A percentile compares a stretch with the other conserved stretches of the same genome.
Evolutionary conservation across 2,888 invertebrate genomes (phyloP).

Genomic region (Ctenicera cuprea): DNA sequence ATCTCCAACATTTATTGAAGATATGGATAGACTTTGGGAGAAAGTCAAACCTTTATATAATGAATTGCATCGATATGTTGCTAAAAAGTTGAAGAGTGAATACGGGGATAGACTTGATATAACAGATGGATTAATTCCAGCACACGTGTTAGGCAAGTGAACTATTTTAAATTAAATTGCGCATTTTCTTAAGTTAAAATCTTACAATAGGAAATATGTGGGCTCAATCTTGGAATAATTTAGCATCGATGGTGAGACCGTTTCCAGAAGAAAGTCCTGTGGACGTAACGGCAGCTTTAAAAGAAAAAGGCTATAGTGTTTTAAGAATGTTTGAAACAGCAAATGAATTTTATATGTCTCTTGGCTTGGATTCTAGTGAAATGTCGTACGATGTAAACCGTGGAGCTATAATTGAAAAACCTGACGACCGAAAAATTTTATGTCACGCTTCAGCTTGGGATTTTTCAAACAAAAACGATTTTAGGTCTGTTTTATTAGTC

Average conservation of each 20-base stretch:
- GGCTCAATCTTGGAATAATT: conserved; percentile 79
- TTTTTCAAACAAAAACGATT: conserved; percentile 80
- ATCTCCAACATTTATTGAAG: conserved; percentile 69
- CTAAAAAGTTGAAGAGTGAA: conserved; percentile 73
- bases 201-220: conserved; percentile 76
- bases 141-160: conserved; percentile 75
- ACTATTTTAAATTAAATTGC: neutral
- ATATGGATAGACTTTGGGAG: conserved; percentile 73
- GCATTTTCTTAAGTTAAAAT: neutral
- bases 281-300: conserved; percentile 75
- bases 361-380: conserved; percentile 76
- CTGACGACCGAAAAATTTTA: conserved; percentile 75
- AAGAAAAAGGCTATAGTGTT: conserved; percentile 70
- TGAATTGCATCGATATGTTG: conserved; percentile 79
- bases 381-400: conserved; percentile 75
- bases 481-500: conserved; percentile 74
- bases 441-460: conserved; percentile 84
- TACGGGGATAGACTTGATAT: conserved; percentile 73
- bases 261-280: conserved; percentile 71
- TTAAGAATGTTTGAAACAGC: conserved; percentile 77
- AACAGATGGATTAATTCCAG: conserved; percentile 78
- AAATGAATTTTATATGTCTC: conserved; percentile 77
- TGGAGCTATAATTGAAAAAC: conserved; percentile 76
- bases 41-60: conserved; percentile 80
- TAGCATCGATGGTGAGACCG: conserved; percentile 73